Base-by-base conservation (phyloP, 2,888 invertebrate genomes). In the Stenodera caucasica region DNA sequence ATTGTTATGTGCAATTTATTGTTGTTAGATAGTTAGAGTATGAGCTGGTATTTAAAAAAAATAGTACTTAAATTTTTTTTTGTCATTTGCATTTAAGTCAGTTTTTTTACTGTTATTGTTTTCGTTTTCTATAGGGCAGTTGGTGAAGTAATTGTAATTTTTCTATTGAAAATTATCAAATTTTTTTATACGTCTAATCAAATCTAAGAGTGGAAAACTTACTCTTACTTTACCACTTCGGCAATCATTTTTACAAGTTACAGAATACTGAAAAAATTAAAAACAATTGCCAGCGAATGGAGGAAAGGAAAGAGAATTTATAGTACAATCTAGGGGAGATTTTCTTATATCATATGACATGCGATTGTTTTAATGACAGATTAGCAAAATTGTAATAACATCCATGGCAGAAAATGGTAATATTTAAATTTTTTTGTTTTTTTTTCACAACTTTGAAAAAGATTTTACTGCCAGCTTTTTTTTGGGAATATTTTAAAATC, bases 1-100 rank as follows among this genome's bases (percentile, higher is more conserved):
- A 60, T 61, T 60, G 60, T 63, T 63, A 63, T 63, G 66, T 69
- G 66, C 69, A 69, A 69, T 68, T 65, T 62, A 55, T 63, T 55
- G 53, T 63, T 64, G 14, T 30, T 50, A 50, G 14, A 37, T 37
- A 32, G 50, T 58, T 40, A 21, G 21, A 1, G 26, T 12, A 14
- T 14, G 55, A 61, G 60, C 60, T 59, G 59, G 59, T 59, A 30
- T 59, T 58, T 53, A 21, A 45, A 45, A 37, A 18, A 30, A 51
- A 29, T 30, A 57, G 61, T 61, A 57, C 61, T 61, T 61, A 61
- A 60, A 40, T 35, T 40, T 49, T 30, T 37, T 57, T 50, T 35
- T 33, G 57, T 57, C 51, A 26, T 37, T 53, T 60, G 60, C 60
- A 60, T 60, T 60, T 60, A 60, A 60, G 29, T 56, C 60, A 52